phyloP scores from a whole-genome alignment of 2,113 vertebrate species.

The Lipotes vexillifer region DNA sequence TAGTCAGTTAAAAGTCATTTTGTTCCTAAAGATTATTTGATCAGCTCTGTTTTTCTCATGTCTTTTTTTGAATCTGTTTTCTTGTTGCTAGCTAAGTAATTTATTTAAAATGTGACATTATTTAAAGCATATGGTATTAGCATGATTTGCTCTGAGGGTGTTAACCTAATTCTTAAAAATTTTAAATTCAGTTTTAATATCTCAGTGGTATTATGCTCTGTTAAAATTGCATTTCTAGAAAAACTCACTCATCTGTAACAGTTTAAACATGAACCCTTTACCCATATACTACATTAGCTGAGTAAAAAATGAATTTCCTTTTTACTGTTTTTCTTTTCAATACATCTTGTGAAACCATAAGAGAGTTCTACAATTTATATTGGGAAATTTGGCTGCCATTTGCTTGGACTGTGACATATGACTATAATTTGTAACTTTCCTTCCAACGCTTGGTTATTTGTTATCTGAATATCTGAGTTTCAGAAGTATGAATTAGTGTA shows the following conservation, averaged over 20 bases:
- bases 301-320: slow-evolving; percentile 71
- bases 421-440: slow-evolving; percentile 72
- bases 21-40: neutral
- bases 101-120: slow-evolving; percentile 38
- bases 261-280: slow-evolving; percentile 65
- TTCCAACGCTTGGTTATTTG: slow-evolving; percentile 64
- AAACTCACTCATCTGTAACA: slow-evolving; percentile 71
- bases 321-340: slow-evolving; percentile 73
- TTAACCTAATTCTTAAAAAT: slow-evolving; percentile 62
- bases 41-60: neutral
- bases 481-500: slow-evolving; percentile 59
- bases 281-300: slow-evolving; percentile 61
- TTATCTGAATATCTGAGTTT: slow-evolving; percentile 67
- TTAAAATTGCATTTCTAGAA: slow-evolving; percentile 67
- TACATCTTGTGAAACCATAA: slow-evolving; percentile 69
- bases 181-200: slow-evolving; percentile 68
- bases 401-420: slow-evolving; percentile 72
- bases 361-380: slow-evolving; percentile 71
- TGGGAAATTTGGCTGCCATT: slow-evolving; percentile 67
- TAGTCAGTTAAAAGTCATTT: slow-evolving; percentile 8
- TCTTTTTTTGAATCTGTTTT: slow-evolving; percentile 37
- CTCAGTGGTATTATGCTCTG: slow-evolving; percentile 63
- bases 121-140: slow-evolving; percentile 55
- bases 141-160: slow-evolving; percentile 55
- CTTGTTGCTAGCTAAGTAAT: slow-evolving; percentile 29